Evolutionary conservation across 1,140 invertebrate genomes (phyloP), one percentile per base, ranked within the genome.

Genomic region (Drosophila sp.): DNA sequence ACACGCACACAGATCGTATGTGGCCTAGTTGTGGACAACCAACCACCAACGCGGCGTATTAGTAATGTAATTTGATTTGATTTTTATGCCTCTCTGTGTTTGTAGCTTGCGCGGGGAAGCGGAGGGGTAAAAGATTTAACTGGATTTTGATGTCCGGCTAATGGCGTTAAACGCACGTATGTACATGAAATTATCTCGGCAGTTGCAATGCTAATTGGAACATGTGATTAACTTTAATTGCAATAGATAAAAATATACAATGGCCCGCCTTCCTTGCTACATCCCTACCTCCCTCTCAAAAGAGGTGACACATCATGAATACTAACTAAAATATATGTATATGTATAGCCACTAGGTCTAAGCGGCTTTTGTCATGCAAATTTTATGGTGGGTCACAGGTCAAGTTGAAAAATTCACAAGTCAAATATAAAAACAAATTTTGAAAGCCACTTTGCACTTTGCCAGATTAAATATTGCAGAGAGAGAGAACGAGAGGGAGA

Each of bases 21-120:
- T 60, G 57, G 55, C 72, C 70, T 35, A 44, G 70, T 60, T 30
- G 70, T 66, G 70, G 63, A 67, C 79, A 87, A 50, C 23, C 44
- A 50, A 38, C 35, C 44, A 50, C 44, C 44, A 50, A 86, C 83
- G 79, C 62, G 69, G 79, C 83, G 83, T 79, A 86, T 86, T 87
- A 87, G 83, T 78, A 83, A 89, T 87, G 79, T 87, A 89, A 89
- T 86, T 86, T 86, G 83, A 89, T 87, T 87, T 87, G 72, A 86
- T 86, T 81, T 86, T 85, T 85, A 86, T 82, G 75, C 60, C 58
- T 64, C 60, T 58, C 29, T 56, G 70, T 33, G 35, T 65, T 38
- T 30, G 67, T 61, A 54, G 25, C 33, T 29, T 29, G 33, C n/a
- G 5, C 7, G 47, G 40, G n/a, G 30, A 57, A 30, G 50, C 1